A percentile compares a stretch with the other conserved stretches of the same genome.
Conservation (phyloP, 2,113 vertebrate genomes). For the Calidris pygmaea region DNA sequence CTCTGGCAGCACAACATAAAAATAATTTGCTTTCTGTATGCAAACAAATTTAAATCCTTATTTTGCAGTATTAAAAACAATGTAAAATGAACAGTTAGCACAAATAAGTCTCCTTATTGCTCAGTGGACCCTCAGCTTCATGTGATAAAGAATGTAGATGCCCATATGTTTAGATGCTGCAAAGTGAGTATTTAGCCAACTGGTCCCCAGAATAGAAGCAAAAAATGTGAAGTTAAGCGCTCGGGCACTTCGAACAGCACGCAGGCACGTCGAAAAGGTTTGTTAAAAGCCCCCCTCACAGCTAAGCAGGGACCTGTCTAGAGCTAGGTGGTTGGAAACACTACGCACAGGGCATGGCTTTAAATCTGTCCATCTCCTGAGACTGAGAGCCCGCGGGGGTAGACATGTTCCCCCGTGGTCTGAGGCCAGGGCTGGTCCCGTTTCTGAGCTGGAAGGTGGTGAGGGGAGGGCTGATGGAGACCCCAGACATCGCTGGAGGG, state of each 20-base stretch:
- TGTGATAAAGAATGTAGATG: slow-evolving; percentile 39
- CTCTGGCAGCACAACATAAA: slow-evolving; percentile 40
- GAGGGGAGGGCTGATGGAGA: neutral
- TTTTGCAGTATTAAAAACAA: slow-evolving; percentile 54
- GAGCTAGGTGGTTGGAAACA: neutral
- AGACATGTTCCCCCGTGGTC: fast-evolving
- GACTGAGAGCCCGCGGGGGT: fast-evolving
- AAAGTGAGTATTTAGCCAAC: slow-evolving; percentile 52
- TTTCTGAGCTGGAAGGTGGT: neutral
- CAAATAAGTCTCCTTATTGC: slow-evolving; percentile 34
- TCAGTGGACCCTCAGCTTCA: slow-evolving; percentile 38
- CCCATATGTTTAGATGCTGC: slow-evolving; percentile 52
- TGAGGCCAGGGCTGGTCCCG: neutral
- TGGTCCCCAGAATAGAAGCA: slow-evolving; percentile 41
- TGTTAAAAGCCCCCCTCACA: neutral
- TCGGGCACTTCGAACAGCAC: neutral
- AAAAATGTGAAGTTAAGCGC: neutral
- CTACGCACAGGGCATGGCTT: neutral
- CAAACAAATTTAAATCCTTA: slow-evolving; percentile 57
- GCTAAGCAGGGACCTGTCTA: neutral
- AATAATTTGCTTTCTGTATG: slow-evolving; percentile 60
- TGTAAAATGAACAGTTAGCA: slow-evolving; percentile 56
- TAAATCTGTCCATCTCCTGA: neutral
- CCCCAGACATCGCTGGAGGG: fast-evolving
- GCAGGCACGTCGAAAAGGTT: neutral